Evolutionary conservation across 2,797 vertebrate species (phyloP), one percentile per base, ranked within the genome.

Genomic region (Oreonectes daqikongensis): DNA sequence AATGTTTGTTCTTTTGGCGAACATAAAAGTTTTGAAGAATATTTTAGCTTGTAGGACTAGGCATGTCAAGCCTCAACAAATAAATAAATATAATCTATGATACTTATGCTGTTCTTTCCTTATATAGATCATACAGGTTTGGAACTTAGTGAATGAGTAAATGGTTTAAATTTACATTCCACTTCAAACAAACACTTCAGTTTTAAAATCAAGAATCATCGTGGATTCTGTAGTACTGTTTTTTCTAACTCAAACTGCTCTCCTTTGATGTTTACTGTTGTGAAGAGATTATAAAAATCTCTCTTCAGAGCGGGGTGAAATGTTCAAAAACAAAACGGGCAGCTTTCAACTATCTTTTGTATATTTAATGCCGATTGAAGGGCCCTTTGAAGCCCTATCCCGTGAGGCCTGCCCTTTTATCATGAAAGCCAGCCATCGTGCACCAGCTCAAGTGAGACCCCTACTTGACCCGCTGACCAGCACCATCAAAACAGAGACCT

Each of bases 351-450:
- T 52, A 48, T 66, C 38, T 77, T 75, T 78, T 84, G 69, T 81
- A 82, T 84, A 80, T 84, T 87, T 85, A 81, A 87, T 85, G 82
- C 1, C 40, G 64, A 82, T 79, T 64, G 53, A 77, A 59, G 18
- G 22, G 68, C 18, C 65, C 79, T 88, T 86, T 87, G 79, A 87
- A 86, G 80, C 53, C 75, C 74, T 72, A 55, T 69, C 83, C 60
- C 24, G 57, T 60, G 53, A 81, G 24, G 18, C 1, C 18, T 83
- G 78, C 69, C 84, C 84, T 87, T 88, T 77, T n/a, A 82, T 85
- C 85, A 83, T 83, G 75, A 86, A 86, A 89, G 79, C 72, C 38
- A 15, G 82, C 83, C 82, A 82, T 53, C 59, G 18, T 50, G 69
- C 42, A 70, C 40, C 68, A 65, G 28, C 61, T 61, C 65, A 32